These are phyloP conservation scores for Valencia hispanica DNA, from an alignment of 2,797 vertebrate genomes.

Conservation along the genomic window DNA sequence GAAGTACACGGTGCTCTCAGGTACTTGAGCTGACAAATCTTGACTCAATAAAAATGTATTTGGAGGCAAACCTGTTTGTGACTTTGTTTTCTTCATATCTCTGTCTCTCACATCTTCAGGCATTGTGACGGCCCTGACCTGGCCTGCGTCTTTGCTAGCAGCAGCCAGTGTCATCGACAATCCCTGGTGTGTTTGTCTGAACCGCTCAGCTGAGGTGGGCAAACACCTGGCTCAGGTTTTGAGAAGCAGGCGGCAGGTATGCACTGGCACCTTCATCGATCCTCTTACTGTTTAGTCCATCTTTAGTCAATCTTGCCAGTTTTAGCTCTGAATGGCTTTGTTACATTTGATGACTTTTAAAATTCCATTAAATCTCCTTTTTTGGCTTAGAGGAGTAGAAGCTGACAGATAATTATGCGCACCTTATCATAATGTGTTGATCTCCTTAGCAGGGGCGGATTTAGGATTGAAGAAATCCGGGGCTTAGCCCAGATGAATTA, in stretches of 20 bases:
- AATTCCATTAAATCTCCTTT: too few species aligned
- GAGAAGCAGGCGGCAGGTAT: constrained; percentile 92
- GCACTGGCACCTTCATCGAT: not conserved
- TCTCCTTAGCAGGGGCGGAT: too few species aligned
- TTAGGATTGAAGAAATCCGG: too few species aligned
- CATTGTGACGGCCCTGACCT: constrained; percentile 90
- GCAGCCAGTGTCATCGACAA: constrained; percentile 94
- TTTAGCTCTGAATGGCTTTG: too few species aligned
- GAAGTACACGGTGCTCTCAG: constrained; percentile 94
- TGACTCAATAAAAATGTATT: constrained; percentile 4
- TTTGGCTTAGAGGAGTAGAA: too few species aligned
- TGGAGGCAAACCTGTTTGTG: not conserved
- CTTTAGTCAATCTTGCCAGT: too few species aligned
- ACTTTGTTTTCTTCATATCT: not conserved
- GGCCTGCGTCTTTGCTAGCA: constrained; percentile 90
- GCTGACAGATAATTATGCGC: too few species aligned
- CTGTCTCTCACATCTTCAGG: constrained; percentile 73
- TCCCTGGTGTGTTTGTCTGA: constrained; percentile 96
- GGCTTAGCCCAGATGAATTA: too few species aligned
- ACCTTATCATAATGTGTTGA: too few species aligned
- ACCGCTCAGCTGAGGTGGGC: constrained; percentile 93
- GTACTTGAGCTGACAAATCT: constrained; percentile 62
- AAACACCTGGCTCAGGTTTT: constrained; percentile 94
- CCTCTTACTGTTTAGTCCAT: not conserved
- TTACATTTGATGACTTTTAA: too few species aligned